Base-by-base conservation (phyloP, 1,140 invertebrate species). In the Eulimnadia texana region DNA sequence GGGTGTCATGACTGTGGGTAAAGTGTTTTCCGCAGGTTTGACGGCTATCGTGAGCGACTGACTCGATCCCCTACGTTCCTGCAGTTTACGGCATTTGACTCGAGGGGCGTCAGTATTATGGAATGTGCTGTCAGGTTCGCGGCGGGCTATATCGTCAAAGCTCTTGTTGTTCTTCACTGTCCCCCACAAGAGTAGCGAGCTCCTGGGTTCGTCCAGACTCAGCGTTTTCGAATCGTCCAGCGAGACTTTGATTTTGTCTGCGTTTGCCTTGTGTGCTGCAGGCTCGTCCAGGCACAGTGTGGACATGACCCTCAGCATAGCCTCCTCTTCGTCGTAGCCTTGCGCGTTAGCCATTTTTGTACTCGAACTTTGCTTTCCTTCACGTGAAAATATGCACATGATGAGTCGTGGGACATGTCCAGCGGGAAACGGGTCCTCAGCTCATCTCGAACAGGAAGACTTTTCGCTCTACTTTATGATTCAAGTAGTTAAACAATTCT, bases 1-100 rank as follows among this genome's bases (percentile, higher is more conserved):
- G 3, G 77, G 76, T 47, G 72, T 70, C 66, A 67, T 62, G 20
- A 67, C 70, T 67, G 70, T 64, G 0, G 66, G 63, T 25, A 63
- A 64, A 64, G 52, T 65, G 60, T 60, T 68, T 65, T 65, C 72
- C 24, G 70, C 68, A 29, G 72, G 72, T 57, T 74, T 74, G 20
- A 80, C 68, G 63, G 79, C 78, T 20, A 91, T 80, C 2, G 89
- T 93, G 0, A 93, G 75, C 56, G 85, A 90, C 3, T 89, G 89
- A 71, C 88, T 92, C 10, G 89, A 92, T 59, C 88, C 88, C 55
- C 77, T 68, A 68, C 76, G 71, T 68, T 77, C 75, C 59, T 76
- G 66, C 22, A 76, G 65, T 29, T 63, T 63, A 2, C 50, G 22
- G 28, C 62, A 63, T 24, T 54, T 52, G 24, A 58, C 28, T 13